phyloP scores from a whole-genome alignment of 2,888 invertebrate genomes.

The Tetropium fuscum region DNA sequence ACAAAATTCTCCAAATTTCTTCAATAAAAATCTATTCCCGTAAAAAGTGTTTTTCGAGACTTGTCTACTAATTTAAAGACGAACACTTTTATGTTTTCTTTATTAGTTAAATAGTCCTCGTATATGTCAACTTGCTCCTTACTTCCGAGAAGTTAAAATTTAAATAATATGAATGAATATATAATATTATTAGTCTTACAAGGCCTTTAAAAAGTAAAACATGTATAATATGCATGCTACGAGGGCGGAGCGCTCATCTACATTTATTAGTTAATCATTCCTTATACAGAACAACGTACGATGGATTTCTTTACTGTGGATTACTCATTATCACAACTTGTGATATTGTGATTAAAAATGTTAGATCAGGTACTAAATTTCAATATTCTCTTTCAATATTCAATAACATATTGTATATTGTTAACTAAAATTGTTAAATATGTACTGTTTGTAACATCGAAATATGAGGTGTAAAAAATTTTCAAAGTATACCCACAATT shows the following conservation, averaged over 20 bases:
- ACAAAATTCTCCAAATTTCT: no score
- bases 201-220: constrained; percentile 16
- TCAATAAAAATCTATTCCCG: no score
- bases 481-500: no score
- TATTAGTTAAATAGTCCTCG: constrained; percentile 10
- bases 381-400: not conserved
- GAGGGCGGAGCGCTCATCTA: constrained; percentile 44
- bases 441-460: no score
- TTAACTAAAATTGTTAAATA: no score
- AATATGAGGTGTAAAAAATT: no score
- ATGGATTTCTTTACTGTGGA: constrained; percentile 36
- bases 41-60: no score
- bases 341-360: not conserved
- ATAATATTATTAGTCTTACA: not conserved
- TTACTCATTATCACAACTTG: constrained; percentile 20
- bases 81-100: no score
- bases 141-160: constrained; percentile 12
- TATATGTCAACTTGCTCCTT: constrained; percentile 7
- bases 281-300: constrained; percentile 37
- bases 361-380: not conserved
- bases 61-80: no score
- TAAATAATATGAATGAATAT: constrained; percentile 20
- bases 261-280: constrained; percentile 41
- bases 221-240: constrained; percentile 37
- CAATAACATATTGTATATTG: no score